Evolutionary conservation across 2,797 vertebrate genomes (phyloP), one percentile per base, ranked within the genome.

Genomic region (Menidia menidia): DNA sequence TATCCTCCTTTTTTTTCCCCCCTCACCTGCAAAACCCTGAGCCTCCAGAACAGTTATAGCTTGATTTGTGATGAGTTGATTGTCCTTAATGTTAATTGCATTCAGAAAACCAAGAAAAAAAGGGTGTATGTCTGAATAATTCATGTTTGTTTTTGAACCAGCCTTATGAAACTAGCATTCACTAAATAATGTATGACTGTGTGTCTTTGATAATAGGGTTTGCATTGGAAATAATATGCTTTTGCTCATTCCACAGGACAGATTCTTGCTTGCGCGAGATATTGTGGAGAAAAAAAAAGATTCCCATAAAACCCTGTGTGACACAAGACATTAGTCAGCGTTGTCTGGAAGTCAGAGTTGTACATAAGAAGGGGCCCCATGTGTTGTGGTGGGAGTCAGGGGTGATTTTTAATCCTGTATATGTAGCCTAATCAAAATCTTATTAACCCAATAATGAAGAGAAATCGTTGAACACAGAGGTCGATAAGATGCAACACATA

Each of bases 181-280:
- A 73, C 85, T 95, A 93, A 94, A 95, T 95, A 94, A 95, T 95
- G 91, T 82, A 95, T 92, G 88, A 87, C 85, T 87, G 84, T 89
- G 90, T 91, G 89, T 94, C 87, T 93, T 91, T 93, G 91, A 94
- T 94, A 94, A 95, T 94, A 92, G 91, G 89, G 90, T 93, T 94
- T 93, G 91, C 91, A 92, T 89, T 94, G 88, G 85, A 89, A 92
- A 87, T 92, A 90, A 93, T 93, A 91, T 81, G 87, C 84, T 81
- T 90, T 88, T 64, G 68, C 86, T 84, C 83, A 87, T 88, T 92
- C 85, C 85, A 87, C 75, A 50, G 83, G 86, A 87, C 81, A 87
- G 83, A 89, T 90, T 88, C 80, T 89, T 88, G 86, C 89, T 76
- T 62, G 70, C 80, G 80, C 84, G 87, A 83, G 88, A 91, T 92